A percentile compares a stretch with the other conserved stretches of the same genome.
Conservation (phyloP, 2,888 invertebrate species). For the Scaptomyza cyrtandrae region DNA sequence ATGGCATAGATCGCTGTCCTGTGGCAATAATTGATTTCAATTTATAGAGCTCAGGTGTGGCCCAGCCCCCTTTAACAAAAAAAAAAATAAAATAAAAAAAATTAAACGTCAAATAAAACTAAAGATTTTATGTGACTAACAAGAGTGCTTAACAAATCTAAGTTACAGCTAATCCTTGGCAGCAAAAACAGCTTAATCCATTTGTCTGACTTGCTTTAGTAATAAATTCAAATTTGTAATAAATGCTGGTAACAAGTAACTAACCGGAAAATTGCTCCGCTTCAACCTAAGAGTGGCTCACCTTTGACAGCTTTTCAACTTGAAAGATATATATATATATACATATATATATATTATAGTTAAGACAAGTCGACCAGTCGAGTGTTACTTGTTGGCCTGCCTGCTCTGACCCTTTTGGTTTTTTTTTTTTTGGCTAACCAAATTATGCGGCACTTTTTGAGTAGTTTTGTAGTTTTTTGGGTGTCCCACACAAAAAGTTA, state of each 20-base stretch:
- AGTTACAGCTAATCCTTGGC: conserved; percentile 42
- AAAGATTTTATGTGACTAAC: conserved; percentile 59
- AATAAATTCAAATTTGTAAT: conserved; percentile 26
- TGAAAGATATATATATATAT: neutral
- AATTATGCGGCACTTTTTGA: conserved; percentile 51
- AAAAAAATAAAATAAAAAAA: conserved; percentile 30
- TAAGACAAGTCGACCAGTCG: conserved; percentile 24
- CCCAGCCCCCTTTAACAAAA: conserved; percentile 10
- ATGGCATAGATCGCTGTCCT: conserved; percentile 64
- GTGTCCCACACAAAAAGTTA: conserved; percentile 22
- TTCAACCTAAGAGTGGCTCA: neutral
- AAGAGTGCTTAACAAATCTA: conserved; percentile 48
- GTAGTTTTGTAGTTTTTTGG: conserved; percentile 27
- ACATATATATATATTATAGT: neutral
- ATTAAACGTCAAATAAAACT: conserved; percentile 55
- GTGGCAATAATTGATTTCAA: conserved; percentile 76
- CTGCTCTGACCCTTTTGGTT: conserved; percentile 18
- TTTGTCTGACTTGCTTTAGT: conserved; percentile 1
- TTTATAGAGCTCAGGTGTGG: conserved; percentile 67
- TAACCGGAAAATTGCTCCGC: conserved; percentile 44
- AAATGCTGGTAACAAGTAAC: conserved; percentile 25
- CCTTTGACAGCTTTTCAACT: conserved; percentile 32
- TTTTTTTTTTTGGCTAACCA: conserved; percentile 24
- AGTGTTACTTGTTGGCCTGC: conserved; percentile 17
- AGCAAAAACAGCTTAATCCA: conserved; percentile 32